Conservation (phyloP, 2,797 vertebrate species). For the Semotilus atromaculatus region DNA sequence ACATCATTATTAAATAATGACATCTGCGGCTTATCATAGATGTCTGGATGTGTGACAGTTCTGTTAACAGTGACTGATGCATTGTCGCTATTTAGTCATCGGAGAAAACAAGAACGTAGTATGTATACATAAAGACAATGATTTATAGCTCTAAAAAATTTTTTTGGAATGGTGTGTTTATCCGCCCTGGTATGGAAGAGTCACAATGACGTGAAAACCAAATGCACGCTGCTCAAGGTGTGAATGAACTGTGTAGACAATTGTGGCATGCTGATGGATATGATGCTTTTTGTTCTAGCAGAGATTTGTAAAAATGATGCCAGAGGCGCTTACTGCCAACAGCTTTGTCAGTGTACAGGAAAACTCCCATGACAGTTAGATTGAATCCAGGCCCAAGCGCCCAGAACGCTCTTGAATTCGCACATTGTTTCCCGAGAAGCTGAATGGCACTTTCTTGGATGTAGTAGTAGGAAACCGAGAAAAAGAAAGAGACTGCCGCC, state of each 20-base stretch:
- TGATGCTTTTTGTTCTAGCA: slow-evolving; percentile 32
- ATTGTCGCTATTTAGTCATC: slow-evolving; percentile 38
- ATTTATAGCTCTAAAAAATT: slow-evolving; percentile 58
- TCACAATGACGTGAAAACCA: slow-evolving; percentile 32
- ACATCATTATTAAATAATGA: slow-evolving; percentile 52
- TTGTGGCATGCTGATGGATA: slow-evolving; percentile 23
- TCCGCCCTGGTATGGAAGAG: slow-evolving; percentile 18
- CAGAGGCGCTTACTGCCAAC: slow-evolving; percentile 16
- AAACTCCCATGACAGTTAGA: slow-evolving; percentile 53
- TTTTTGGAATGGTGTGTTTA: slow-evolving; percentile 35
- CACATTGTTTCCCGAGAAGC: slow-evolving; percentile 51
- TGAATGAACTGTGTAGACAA: slow-evolving; percentile 41
- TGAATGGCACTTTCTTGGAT: slow-evolving; percentile 56
- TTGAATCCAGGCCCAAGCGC: slow-evolving; percentile 55
- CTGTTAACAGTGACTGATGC: slow-evolving; percentile 47
- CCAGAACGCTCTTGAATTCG: slow-evolving; percentile 45
- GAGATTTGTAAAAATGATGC: slow-evolving; percentile 29
- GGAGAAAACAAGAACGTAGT: slow-evolving; percentile 55
- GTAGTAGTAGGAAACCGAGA: slow-evolving; percentile 42
- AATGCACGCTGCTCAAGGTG: slow-evolving; percentile 30
- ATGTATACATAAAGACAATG: slow-evolving; percentile 61
- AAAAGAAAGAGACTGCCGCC: slow-evolving; percentile 41
- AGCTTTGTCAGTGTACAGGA: slow-evolving; percentile 51
- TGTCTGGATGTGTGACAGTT: slow-evolving; percentile 52
- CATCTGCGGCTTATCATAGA: slow-evolving; percentile 49